Base-by-base conservation (phyloP, 2,797 vertebrate species). In the Stomatorhinus walkeri region DNA sequence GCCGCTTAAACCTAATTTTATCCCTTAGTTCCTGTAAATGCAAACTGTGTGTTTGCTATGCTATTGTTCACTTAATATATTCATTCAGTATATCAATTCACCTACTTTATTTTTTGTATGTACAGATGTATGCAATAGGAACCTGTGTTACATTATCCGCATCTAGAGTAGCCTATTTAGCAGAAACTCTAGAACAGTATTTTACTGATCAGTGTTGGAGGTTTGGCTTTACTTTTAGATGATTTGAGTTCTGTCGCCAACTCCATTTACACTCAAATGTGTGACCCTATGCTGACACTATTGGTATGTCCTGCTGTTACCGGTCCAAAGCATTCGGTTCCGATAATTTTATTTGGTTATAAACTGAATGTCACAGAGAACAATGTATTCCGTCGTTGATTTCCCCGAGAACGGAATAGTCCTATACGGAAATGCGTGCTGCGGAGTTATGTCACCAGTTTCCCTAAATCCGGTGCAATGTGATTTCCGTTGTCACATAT, bases 261-360 rank as follows among this genome's bases (percentile, higher is more conserved):
- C 92, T 93, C 94, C 95, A 95, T 96, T 96, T 96, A 96, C 95
- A 94, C 93, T 95, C 88, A 89, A 93, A 94, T 91, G 94, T 94
- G 90, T 91, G 92, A 91, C 92, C 93, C 56, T 22, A 95, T 88
- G 91, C 94, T 95, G 95, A 95, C 94, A 94, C 93, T 94, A 95
- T 95, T n/a, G 32, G 94, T 96, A 95, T 96, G 94, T 95, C 94
- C 93, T 91, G 93, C 94, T 94, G 93, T 93, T 94, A 94, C 93
- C 85, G 91, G 92, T 51, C 72, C 72, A 40, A 79, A 79, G 36
- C 36, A 16, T 79, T 79, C 16, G 7, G 72, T 79, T 46, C 40
- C 43, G 16, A 19, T 43, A 22, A 81, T 46, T 8, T n/a, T 46
- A 22, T 81, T 81, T 81, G 40, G 40, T 52, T 52, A 52, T 95